phyloP scores from a whole-genome alignment of 2,113 vertebrate species.

The Solenodon paradoxus region DNA sequence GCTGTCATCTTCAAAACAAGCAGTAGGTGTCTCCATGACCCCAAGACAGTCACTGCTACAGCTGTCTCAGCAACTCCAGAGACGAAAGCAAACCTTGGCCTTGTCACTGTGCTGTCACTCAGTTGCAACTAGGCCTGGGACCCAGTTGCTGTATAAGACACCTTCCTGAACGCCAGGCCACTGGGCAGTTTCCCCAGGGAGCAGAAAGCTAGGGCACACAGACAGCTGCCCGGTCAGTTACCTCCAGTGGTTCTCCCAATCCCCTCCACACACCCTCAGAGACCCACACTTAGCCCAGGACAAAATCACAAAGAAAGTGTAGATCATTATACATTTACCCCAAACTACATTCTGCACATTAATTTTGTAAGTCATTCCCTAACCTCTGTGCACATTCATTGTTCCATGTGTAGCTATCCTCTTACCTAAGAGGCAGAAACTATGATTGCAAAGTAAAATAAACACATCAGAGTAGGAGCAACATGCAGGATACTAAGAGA shows the following conservation, averaged over 20 bases:
- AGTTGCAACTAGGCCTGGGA: neutral
- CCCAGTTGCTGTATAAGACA: neutral
- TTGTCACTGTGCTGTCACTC: neutral
- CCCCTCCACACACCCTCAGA: neutral
- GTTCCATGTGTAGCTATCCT: neutral
- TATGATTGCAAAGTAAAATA: neutral
- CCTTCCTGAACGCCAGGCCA: neutral
- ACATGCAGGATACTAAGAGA: neutral
- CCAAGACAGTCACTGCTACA: neutral
- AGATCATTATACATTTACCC: neutral
- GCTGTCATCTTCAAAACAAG: slow-evolving; percentile 17
- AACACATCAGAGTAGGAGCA: neutral
- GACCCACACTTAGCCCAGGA: neutral
- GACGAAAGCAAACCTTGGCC: neutral
- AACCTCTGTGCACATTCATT: neutral
- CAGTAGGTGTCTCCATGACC: slow-evolving; percentile 47
- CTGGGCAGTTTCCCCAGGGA: neutral
- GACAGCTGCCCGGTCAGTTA: neutral
- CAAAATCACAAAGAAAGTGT: neutral
- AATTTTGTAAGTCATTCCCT: neutral
- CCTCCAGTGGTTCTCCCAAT: neutral
- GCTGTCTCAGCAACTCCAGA: neutral
- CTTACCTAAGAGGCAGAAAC: neutral
- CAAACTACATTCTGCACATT: neutral
- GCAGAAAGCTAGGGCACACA: neutral